Evolutionary conservation across 2,797 vertebrate genomes (phyloP), one percentile per base, ranked within the genome.

Genomic region (Hirundo rustica): DNA sequence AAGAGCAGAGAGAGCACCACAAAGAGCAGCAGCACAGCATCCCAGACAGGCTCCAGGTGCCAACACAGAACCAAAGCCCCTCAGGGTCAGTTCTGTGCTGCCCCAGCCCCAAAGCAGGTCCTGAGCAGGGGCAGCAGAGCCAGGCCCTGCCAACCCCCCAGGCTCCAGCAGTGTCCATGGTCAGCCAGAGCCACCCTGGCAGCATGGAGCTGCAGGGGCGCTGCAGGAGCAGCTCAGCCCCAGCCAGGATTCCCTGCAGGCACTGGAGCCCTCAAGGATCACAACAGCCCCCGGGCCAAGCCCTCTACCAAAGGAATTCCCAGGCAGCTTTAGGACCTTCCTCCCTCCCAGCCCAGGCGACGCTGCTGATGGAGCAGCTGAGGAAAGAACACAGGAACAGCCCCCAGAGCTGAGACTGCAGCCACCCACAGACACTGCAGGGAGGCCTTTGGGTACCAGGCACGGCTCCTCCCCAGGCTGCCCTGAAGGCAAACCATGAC

Each of bases 21-120:
- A 1, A 55, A 9, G 5, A n/a, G 44, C 4, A 0, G 14, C 62
- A 70, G 32, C 55, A 13, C 50, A 14, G 11, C 36, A 3, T 0
- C 21, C 27, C 57, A 9, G 15, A 4, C 2, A 27, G 44, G 7
- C 71, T 29, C 62, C 80, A n/a, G 50, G 10, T 2, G 47, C 77
- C 73, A 36, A 5, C 15, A 16, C 55, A 23, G 17, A 14, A 54
- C n/a, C 83, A 47, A 54, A 30, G 5, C 11, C 23, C 10, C 13
- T 3, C 1, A 0, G 40, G 23, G 3, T 3, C 45, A 25, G 9
- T 1, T 8, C 81, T 26, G 71, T 7, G 53, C 81, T 36, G 61
- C 7, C 30, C 68, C 70, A 54, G 58, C 40, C 14, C 4, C 8
- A 0, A n/a, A 5, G 40, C 67, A 54, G 79, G 18, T 5, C n/a